phyloP scores from a whole-genome alignment of 1,140 invertebrate species.

The Himalopsyche phryganea region DNA sequence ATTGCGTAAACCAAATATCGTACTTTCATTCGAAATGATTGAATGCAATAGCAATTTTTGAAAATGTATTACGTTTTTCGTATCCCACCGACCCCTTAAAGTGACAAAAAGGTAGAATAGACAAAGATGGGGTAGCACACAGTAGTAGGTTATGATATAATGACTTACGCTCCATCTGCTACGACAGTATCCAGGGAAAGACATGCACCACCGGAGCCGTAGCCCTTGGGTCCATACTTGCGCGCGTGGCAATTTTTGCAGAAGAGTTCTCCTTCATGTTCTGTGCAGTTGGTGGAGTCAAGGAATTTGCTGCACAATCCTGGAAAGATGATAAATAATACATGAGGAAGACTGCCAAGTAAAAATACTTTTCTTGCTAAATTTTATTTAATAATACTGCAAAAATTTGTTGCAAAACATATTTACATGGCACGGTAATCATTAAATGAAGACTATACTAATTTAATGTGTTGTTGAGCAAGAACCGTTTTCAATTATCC shows the following conservation, averaged over 20 bases:
- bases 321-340: constrained; percentile 42
- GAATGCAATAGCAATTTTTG: no score
- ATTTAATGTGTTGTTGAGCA: no score
- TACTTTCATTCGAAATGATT: no score
- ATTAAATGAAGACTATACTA: no score
- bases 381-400: neutral
- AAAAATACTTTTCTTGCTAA: no score
- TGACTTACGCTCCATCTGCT: constrained; percentile 59
- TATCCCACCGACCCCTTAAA: neutral
- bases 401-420: no score
- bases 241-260: constrained; percentile 97
- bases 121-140: constrained; percentile 39
- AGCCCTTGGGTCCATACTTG: constrained; percentile 97
- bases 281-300: constrained; percentile 95
- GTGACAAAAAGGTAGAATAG: constrained; percentile 5
- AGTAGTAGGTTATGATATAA: constrained; percentile 37
- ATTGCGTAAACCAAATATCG: no score
- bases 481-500: no score
- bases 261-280: constrained; percentile 93
- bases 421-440: no score
- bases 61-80: neutral
- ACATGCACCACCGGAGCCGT: constrained; percentile 97
- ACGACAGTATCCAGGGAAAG: constrained; percentile 90
- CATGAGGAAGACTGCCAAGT: no score
- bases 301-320: constrained; percentile 95